Evolutionary conservation across 2,888 invertebrate species (phyloP).

Genomic region (Idaea straminata): DNA sequence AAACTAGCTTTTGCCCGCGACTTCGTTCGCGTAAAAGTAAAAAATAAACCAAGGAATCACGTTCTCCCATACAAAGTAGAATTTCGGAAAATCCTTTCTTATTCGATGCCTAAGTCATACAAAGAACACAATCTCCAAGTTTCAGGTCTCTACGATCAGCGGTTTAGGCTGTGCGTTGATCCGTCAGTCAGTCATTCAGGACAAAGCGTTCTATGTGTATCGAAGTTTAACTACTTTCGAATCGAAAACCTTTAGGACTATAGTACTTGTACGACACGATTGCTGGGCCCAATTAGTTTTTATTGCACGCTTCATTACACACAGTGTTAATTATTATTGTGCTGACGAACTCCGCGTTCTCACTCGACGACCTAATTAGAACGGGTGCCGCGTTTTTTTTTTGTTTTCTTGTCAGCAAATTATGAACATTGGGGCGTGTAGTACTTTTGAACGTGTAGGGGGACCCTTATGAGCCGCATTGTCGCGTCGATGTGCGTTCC

Average conservation of each 20-base stretch:
- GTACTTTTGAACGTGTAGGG: conserved; percentile 45
- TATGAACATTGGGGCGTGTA: conserved; percentile 63
- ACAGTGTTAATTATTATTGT: conserved; percentile 79
- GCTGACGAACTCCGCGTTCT: conserved; percentile 74
- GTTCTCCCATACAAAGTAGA: no score
- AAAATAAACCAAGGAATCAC: no score
- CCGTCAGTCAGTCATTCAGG: no score
- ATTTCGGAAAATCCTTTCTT: no score
- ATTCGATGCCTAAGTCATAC: no score
- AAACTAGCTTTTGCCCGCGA: no score
- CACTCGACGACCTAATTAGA: conserved; percentile 78
- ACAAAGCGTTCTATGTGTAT: no score
- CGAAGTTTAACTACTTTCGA: no score
- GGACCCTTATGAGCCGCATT: conserved; percentile 23
- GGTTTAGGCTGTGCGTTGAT: no score
- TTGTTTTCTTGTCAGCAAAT: conserved; percentile 70
- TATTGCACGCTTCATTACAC: conserved; percentile 76
- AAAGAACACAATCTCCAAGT: no score
- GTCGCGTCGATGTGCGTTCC: conserved; percentile 25
- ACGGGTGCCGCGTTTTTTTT: conserved; percentile 62
- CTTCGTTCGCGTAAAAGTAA: no score
- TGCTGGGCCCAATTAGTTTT: conserved; percentile 77
- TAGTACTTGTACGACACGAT: conserved; percentile 44
- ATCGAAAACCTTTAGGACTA: background rate
- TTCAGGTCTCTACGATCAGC: no score